Evolutionary conservation across 2,888 invertebrate genomes (phyloP).

Genomic region (Cyaniris semiargus): DNA sequence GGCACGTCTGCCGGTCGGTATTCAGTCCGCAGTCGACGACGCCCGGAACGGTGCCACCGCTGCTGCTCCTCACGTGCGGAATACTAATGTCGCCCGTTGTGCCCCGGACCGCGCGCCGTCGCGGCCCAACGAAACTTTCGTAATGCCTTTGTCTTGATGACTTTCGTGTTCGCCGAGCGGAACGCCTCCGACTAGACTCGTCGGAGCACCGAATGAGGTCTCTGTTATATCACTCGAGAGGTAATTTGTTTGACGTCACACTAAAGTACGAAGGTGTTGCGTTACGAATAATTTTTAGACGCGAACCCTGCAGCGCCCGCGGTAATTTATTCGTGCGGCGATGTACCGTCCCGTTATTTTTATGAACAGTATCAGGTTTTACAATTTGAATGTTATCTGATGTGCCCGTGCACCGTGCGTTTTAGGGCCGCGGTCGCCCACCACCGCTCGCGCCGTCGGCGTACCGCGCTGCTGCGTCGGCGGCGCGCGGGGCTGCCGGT

Average conservation of each 20-base stretch:
- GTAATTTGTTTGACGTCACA: slow-evolving; percentile 33
- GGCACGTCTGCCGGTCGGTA: slow-evolving; percentile 47
- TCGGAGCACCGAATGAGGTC: slow-evolving; percentile 46
- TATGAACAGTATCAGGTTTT: slow-evolving; percentile 12
- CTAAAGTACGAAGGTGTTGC: background rate
- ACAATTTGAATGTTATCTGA: slow-evolving; percentile 21
- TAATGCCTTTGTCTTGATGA: slow-evolving; percentile 69
- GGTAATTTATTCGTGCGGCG: background rate
- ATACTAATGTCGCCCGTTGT: slow-evolving; percentile 73
- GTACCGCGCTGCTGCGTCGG: slow-evolving; percentile 58
- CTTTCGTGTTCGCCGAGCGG: slow-evolving; percentile 68
- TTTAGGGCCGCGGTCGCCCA: slow-evolving; percentile 22
- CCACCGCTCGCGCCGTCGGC: slow-evolving; percentile 43
- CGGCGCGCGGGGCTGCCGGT: slow-evolving; percentile 60
- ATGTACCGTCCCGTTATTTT: slow-evolving; percentile 20
- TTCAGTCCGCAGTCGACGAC: slow-evolving; percentile 76
- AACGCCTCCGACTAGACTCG: slow-evolving; percentile 57
- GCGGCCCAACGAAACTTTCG: slow-evolving; percentile 68
- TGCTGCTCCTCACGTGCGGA: slow-evolving; percentile 62
- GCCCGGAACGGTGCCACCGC: slow-evolving; percentile 68
- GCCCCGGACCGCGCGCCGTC: slow-evolving; percentile 53
- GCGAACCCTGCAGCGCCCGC: background rate
- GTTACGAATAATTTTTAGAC: background rate
- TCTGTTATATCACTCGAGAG: slow-evolving; percentile 45
- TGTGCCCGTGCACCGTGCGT: slow-evolving; percentile 10